These are phyloP conservation scores for Odontocerum albicorne DNA, from an alignment of 2,888 invertebrate genomes.

Conservation along the genomic window DNA sequence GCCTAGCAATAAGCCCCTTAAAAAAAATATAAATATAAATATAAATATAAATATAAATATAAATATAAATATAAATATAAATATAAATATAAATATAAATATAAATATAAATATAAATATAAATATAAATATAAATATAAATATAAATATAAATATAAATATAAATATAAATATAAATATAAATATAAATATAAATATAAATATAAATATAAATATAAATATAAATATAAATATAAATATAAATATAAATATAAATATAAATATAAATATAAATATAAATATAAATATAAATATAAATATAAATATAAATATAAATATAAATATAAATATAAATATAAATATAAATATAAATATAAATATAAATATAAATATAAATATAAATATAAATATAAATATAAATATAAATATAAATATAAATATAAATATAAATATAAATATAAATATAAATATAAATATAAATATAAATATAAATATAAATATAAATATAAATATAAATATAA, in stretches of 20 bases:
- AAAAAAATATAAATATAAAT: slow-evolving; percentile 8
- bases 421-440: neutral
- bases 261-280: neutral
- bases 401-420: neutral
- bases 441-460: neutral
- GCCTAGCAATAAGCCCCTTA: no score
- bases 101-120: neutral
- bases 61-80: slow-evolving; percentile 6
- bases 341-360: neutral
- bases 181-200: neutral
- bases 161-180: neutral
- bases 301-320: neutral
- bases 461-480: neutral
- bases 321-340: neutral
- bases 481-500: neutral
- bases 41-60: slow-evolving; percentile 12
- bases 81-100: slow-evolving; percentile 4
- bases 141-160: neutral
- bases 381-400: neutral
- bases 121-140: neutral
- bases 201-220: neutral
- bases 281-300: neutral
- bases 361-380: neutral
- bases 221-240: neutral
- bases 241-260: neutral